Percentiles rank a stretch among this genome's conserved stretches.
Evolutionary conservation across 2,113 vertebrate genomes (phyloP).

Genomic region (Eudyptes chrysolophus): DNA sequence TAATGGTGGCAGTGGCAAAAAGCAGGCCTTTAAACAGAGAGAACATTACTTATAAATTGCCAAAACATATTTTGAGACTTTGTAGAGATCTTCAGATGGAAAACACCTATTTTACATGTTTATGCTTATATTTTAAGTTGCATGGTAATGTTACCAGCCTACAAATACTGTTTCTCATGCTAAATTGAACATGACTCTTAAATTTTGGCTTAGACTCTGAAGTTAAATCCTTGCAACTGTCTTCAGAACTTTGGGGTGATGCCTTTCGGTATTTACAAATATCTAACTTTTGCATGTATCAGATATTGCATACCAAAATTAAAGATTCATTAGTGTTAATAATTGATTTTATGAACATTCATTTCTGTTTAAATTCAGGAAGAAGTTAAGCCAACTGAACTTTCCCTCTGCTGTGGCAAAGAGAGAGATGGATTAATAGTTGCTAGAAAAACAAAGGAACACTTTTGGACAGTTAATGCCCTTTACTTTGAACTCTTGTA

Average conservation of each 20-base stretch:
- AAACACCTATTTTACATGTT: not conserved
- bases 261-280: not conserved
- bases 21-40: not conserved
- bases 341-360: not conserved
- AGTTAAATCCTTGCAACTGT: not conserved
- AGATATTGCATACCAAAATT: not conserved
- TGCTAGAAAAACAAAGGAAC: not conserved
- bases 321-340: not conserved
- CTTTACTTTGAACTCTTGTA: not conserved
- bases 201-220: not conserved
- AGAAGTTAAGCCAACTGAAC: not conserved
- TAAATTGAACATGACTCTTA: not conserved
- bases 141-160: not conserved
- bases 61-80: not conserved
- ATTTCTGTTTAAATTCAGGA: not conserved
- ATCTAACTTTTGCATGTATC: not conserved
- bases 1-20: not conserved
- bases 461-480: not conserved
- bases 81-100: not conserved
- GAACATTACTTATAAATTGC: not conserved
- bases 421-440: not conserved
- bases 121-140: not conserved
- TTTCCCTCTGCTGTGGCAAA: not conserved
- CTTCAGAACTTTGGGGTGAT: not conserved
- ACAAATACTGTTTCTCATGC: not conserved